These are phyloP conservation scores for Epistrophe eligans DNA, from an alignment of 2,888 invertebrate genomes.

Conservation along the genomic window DNA sequence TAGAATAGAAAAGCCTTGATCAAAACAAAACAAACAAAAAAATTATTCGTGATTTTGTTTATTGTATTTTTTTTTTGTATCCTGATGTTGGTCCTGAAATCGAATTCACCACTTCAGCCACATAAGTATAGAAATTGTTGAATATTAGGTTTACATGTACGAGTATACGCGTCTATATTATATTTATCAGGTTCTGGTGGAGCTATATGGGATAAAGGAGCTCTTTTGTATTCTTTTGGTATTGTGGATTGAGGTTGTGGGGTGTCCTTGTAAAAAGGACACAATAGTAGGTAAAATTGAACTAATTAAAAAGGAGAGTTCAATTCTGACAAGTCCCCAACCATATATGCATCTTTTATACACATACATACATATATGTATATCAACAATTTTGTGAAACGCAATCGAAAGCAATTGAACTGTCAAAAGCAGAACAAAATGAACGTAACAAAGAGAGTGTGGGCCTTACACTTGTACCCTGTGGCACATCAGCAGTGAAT, in stretches of 20 bases:
- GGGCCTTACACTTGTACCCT: slow-evolving; percentile 61
- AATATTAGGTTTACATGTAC: slow-evolving; percentile 58
- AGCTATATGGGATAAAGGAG: background rate
- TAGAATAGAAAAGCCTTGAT: slow-evolving; percentile 17
- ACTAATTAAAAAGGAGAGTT: slow-evolving; percentile 70
- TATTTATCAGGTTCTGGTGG: slow-evolving; percentile 15
- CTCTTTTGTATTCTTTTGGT: background rate
- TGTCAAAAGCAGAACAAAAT: slow-evolving; percentile 68
- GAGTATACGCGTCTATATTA: background rate
- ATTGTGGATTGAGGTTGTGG: background rate
- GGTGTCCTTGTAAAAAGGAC: slow-evolving; percentile 24
- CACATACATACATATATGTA: no score
- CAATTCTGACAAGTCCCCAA: background rate
- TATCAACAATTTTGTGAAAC: slow-evolving; percentile 47
- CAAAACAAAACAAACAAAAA: background rate
- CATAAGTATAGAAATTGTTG: slow-evolving; percentile 60
- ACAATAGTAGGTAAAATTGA: slow-evolving; percentile 67
- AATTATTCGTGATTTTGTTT: slow-evolving; percentile 42
- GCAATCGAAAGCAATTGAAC: slow-evolving; percentile 72
- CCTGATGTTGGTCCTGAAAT: slow-evolving; percentile 33
- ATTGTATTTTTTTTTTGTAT: background rate
- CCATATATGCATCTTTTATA: background rate
- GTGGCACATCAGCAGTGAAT: slow-evolving; percentile 32
- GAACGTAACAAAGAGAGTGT: slow-evolving; percentile 32
- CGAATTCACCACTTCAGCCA: slow-evolving; percentile 43